Base-by-base conservation (phyloP, 2,888 invertebrate genomes). In the Lysandra coridon region DNA sequence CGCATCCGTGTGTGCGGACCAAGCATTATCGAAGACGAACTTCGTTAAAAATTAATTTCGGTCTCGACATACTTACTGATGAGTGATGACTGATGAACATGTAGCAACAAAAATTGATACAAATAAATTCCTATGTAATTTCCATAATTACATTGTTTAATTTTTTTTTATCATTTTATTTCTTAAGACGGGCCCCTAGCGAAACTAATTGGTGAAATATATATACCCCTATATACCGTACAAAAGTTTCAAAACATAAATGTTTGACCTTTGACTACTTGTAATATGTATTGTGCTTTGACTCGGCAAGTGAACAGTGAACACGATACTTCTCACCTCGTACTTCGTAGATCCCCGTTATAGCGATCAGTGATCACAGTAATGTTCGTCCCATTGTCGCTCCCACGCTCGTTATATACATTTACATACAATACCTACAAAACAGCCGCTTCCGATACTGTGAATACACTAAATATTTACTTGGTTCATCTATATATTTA, bases 361-460 rank as follows among this genome's bases (percentile, higher is more conserved):
- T 53, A 76, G 30, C 76, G 30, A 53, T 76, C 75, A 53, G 17
- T 76, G 53, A 76, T 76, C 76, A 76, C 23, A 75, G n/a, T 74
- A 74, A 53, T 33, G 17, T 44, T 23, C 74, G 57, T 30, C 14
- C 30, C 33, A 76, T 76, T 76, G 37, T 74, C 64, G 80, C 85
- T 91, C 92, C 91, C 91, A 92, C 91, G 88, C 87, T 83, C 85
- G 84, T 88, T 88, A 87, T 85, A 85, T 85, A 84, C 85, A 84
- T 92, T 93, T 93, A 83, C 92, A 92, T 92, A 93, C 92, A 92
- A 92, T 92, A 84, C 86, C 87, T 86, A 87, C 89, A 89, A 91
- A 91, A 87, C 85, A 86, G 83, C 87, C 87, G 85, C 90, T 91
- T 90, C 91, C 91, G 79, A 80, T 82, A 53, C 53, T 57, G 44